Evolutionary conservation across 2,888 invertebrate genomes (phyloP).

Genomic region (Pseudanteris insignis): DNA sequence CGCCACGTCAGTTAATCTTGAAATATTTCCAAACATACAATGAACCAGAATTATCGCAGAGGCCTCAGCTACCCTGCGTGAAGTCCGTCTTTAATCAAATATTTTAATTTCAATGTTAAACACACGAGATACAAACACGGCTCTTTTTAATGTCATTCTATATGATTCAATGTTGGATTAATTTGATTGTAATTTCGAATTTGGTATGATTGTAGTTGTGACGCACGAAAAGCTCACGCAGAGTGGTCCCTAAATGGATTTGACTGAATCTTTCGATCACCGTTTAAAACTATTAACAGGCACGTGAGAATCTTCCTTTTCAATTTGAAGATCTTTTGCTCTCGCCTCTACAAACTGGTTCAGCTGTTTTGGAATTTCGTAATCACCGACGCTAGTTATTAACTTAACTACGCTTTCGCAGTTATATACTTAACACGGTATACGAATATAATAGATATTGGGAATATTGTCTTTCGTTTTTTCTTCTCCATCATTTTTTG

Average conservation of each 20-base stretch:
- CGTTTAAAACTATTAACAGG: constrained; percentile 43
- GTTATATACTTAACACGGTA: constrained; percentile 42
- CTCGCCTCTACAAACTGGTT: constrained; percentile 8
- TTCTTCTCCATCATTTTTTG: too few relatives aligned
- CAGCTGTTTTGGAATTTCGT: constrained; percentile 7
- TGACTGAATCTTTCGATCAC: constrained; percentile 23
- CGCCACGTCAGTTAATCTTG: too few relatives aligned
- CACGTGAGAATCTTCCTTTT: constrained; percentile 42
- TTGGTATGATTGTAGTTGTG: background rate
- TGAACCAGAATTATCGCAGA: too few relatives aligned
- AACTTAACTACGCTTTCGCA: constrained; percentile 42
- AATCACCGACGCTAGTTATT: constrained; percentile 15
- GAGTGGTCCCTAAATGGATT: constrained; percentile 5
- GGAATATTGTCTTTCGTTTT: constrained; percentile 64
- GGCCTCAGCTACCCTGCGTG: too few relatives aligned
- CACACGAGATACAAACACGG: too few relatives aligned
- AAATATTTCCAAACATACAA: too few relatives aligned
- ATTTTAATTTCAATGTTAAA: too few relatives aligned
- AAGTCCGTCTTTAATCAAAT: too few relatives aligned
- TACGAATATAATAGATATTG: constrained; percentile 42
- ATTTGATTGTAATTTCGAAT: background rate
- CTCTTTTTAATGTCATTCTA: too few relatives aligned
- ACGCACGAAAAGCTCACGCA: too few relatives aligned
- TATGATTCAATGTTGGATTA: too few relatives aligned
- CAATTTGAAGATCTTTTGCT: too few relatives aligned